Conservation (phyloP, 2,888 invertebrate genomes). For the Scrobipalpa atriplicella region DNA sequence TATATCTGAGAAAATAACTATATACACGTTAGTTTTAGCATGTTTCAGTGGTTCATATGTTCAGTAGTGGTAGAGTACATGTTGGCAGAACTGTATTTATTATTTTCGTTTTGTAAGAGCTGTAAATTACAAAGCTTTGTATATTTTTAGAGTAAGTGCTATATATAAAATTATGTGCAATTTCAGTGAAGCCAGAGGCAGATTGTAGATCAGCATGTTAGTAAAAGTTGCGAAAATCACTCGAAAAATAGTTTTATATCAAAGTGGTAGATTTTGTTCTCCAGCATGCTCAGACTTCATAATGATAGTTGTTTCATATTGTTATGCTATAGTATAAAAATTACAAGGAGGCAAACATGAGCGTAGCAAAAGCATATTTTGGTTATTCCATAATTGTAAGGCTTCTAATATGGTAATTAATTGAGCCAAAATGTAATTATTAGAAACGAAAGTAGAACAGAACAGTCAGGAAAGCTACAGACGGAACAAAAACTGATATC, state of each 20-base stretch:
- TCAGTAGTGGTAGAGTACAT: constrained; percentile 48
- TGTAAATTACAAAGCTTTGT: constrained; percentile 69
- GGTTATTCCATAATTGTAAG: constrained; percentile 52
- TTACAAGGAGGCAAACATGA: constrained; percentile 60
- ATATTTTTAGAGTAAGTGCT: constrained; percentile 55
- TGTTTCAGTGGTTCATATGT: constrained; percentile 44
- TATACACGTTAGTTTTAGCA: constrained; percentile 50
- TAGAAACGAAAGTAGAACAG: constrained; percentile 50
- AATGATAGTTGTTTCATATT: constrained; percentile 44
- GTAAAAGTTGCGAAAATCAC: constrained; percentile 39
- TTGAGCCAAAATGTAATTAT: constrained; percentile 80
- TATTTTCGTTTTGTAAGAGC: constrained; percentile 50
- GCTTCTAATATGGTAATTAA: constrained; percentile 67
- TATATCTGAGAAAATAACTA: constrained; percentile 69
- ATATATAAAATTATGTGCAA: constrained; percentile 62
- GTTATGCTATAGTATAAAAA: constrained; percentile 50
- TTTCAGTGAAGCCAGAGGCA: constrained; percentile 74
- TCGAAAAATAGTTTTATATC: constrained; percentile 29
- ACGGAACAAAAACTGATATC: constrained; percentile 35
- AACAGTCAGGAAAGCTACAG: constrained; percentile 43
- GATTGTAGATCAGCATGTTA: constrained; percentile 44
- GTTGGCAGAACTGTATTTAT: constrained; percentile 51
- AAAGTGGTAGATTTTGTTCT: constrained; percentile 43
- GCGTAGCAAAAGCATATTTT: constrained; percentile 65
- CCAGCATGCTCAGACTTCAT: constrained; percentile 71